A percentile compares a stretch with the other conserved stretches of the same genome.
Conservation (phyloP, 2,888 invertebrate species). For the Nephrotoma flavescens region DNA sequence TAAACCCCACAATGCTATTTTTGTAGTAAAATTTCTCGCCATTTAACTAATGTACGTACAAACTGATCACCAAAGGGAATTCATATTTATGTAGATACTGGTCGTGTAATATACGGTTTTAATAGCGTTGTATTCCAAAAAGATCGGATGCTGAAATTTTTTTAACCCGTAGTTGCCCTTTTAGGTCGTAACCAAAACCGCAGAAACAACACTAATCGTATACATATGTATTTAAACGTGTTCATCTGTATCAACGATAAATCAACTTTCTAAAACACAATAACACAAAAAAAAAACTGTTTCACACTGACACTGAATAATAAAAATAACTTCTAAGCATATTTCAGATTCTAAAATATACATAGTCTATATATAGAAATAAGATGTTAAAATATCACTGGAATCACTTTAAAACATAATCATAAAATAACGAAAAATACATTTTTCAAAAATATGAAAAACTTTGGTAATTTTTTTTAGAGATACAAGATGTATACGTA, state of each 20-base stretch:
- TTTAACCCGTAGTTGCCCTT: no score
- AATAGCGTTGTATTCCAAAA: no score
- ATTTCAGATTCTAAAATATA: neutral
- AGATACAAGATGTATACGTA: neutral
- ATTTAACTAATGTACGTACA: no score
- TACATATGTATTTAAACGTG: neutral
- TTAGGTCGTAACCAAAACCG: neutral
- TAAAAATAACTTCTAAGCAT: neutral
- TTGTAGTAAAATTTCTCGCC: no score
- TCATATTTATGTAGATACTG: no score
- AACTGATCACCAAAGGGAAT: no score
- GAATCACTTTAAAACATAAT: neutral
- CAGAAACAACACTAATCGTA: neutral
- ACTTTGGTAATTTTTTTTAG: neutral
- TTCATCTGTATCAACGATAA: neutral
- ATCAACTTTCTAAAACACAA: neutral
- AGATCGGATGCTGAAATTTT: no score
- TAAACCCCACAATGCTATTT: no score
- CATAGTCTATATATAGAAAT: neutral
- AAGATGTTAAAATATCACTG: neutral
- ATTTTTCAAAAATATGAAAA: neutral
- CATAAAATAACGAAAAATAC: neutral
- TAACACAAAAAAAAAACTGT: neutral
- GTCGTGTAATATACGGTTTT: no score
- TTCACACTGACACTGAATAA: neutral